These are phyloP conservation scores for Rhinopithecus roxellana DNA, from an alignment of 2,113 vertebrate genomes.

Conservation along the genomic window DNA sequence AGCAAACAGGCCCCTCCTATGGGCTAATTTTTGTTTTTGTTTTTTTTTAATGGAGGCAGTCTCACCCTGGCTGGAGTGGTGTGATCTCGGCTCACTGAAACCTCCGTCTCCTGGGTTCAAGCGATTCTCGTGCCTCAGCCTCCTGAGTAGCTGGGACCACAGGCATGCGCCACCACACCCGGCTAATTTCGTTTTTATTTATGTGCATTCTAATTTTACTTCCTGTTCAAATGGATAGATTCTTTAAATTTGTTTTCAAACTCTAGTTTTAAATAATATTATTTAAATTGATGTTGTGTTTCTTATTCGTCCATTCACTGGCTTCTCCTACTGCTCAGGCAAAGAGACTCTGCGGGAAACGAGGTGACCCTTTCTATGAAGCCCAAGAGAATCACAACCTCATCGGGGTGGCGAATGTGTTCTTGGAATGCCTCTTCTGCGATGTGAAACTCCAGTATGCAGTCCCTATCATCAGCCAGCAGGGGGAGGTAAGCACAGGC, in stretches of 20 bases:
- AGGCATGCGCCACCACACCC: too few species aligned
- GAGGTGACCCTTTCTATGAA: constrained; percentile 95
- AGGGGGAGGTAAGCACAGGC: constrained; percentile 92
- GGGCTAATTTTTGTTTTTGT: neutral
- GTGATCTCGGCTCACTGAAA: too few species aligned
- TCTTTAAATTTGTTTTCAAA: neutral
- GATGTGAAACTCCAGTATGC: constrained; percentile 97
- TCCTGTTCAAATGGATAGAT: neutral
- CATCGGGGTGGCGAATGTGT: constrained; percentile 97
- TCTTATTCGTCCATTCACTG: neutral
- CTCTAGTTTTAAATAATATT: neutral
- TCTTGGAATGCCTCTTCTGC: constrained; percentile 96
- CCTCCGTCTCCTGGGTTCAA: too few species aligned
- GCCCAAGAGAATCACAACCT: constrained; percentile 98
- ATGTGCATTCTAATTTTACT: neutral
- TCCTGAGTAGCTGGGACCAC: too few species aligned
- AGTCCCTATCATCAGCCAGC: constrained; percentile 98
- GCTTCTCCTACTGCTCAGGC: constrained; percentile 77
- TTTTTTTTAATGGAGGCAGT: too few species aligned
- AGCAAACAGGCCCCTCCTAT: accelerated
- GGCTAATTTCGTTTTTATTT: neutral
- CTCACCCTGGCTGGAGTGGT: too few species aligned
- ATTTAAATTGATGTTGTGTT: neutral
- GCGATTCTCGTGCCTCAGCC: too few species aligned
- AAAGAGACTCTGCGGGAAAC: constrained; percentile 86